A percentile compares a stretch with the other conserved stretches of the same genome.
These are phyloP conservation scores for Zaprionus kolodkinae DNA, from an alignment of 1,140 invertebrate genomes.

Conservation along the genomic window DNA sequence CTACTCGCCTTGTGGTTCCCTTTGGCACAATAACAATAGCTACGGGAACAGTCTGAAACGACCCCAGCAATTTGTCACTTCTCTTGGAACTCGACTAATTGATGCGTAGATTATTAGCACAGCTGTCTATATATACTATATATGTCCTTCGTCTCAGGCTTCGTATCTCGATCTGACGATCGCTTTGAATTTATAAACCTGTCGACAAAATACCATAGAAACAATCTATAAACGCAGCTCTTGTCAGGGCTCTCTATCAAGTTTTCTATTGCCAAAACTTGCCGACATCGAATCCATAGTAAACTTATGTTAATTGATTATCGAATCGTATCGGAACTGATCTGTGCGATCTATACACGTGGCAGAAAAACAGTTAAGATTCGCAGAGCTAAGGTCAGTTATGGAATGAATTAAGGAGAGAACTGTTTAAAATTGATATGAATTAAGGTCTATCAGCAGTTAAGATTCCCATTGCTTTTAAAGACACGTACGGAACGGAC, in stretches of 20 bases:
- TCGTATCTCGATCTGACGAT: neutral
- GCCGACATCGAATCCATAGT: constrained; percentile 12
- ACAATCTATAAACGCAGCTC: constrained; percentile 6
- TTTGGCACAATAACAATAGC: neutral
- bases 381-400: neutral
- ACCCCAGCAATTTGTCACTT: constrained; percentile 25
- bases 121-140: neutral
- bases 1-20: constrained; percentile 17
- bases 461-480: constrained; percentile 29
- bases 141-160: neutral
- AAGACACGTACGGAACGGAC: constrained; percentile 26
- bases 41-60: neutral
- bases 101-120: constrained; percentile 6
- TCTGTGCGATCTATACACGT: constrained; percentile 5
- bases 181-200: constrained; percentile 6
- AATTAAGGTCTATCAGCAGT: constrained; percentile 24
- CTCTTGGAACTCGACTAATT: constrained; percentile 28
- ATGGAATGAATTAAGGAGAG: neutral
- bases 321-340: constrained; percentile 8
- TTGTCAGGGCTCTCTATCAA: constrained; percentile 12
- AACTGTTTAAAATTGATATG: neutral
- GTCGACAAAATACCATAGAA: constrained; percentile 8
- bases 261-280: constrained; percentile 2
- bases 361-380: neutral
- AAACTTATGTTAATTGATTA: constrained; percentile 40